Base-by-base conservation (phyloP, 2,797 vertebrate species). In the Ctenochaetus hawaiiensis region DNA sequence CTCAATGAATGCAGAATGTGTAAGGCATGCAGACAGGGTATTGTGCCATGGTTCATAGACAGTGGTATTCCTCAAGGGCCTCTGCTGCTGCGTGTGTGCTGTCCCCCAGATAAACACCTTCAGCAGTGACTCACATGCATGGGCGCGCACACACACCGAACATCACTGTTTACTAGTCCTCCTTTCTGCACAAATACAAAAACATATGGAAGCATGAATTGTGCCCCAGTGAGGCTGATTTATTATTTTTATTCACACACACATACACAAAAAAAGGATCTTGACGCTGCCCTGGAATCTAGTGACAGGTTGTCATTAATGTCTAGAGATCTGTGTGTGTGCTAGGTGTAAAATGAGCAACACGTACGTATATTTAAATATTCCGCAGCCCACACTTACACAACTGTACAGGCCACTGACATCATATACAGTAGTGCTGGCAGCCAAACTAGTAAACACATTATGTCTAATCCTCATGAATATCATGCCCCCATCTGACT, bases 401-500 rank as follows among this genome's bases (percentile, higher is more conserved):
- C 58, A 69, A 49, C 70, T 14, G 66, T 84, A 76, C 66, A 49
- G 72, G 44, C 80, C 60, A 54, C 20, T 60, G 73, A 87, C 72
- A 69, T 79, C 77, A 83, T 60, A 57, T 72, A 81, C 78, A 84
- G 83, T 82, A 79, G 34, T 74, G 71, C 67, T 54, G 60, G 72
- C 88, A 80, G 49, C 82, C 82, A 56, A 67, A 72, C 84, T 68
- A 68, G 79, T 87, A 89, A 91, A 89, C 87, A 87, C 83, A 90
- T 91, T 88, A 84, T 37, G 67, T 81, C 72, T 90, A 90, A 91
- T 90, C 90, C 78, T 85, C 75, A 86, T 86, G 82, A 91, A 89
- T 90, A 84, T 73, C 70, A 54, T 39, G 72, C 82, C 82, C 89
- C 43, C 23, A 85, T 72, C 86, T 84, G 87, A 88, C 78, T 89